Evolutionary conservation across 2,888 invertebrate genomes (phyloP).

Genomic region (Polydrusus tereticollis): DNA sequence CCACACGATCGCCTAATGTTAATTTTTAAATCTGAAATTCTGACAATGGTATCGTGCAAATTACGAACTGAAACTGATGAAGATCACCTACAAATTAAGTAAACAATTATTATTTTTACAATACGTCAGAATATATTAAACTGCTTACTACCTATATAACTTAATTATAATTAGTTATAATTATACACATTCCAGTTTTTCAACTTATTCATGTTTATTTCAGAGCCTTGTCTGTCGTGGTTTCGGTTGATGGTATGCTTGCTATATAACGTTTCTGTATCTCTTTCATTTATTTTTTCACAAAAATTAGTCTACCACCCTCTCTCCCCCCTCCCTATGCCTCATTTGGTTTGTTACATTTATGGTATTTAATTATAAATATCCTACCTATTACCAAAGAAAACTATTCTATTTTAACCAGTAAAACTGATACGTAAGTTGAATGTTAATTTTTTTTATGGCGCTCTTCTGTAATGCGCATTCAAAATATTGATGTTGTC

Average conservation of each 20-base stretch:
- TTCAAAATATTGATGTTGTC: too few species aligned
- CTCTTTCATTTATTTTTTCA: too few species aligned
- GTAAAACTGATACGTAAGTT: too few species aligned
- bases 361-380: too few species aligned
- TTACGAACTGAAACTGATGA: constrained; percentile 2
- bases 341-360: too few species aligned
- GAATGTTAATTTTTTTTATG: too few species aligned
- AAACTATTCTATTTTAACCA: too few species aligned
- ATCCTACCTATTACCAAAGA: too few species aligned
- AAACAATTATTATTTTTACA: constrained; percentile 25
- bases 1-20: not conserved
- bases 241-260: not conserved
- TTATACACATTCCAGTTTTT: constrained; percentile 45
- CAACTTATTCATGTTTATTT: constrained; percentile 30
- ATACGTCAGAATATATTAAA: constrained; percentile 27
- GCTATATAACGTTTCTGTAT: not conserved
- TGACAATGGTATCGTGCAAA: not conserved
- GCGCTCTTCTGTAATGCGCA: too few species aligned
- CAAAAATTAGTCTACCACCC: too few species aligned
- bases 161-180: constrained; percentile 38
- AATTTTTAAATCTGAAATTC: constrained; percentile 2
- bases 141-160: constrained; percentile 22
- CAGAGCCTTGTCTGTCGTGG: not conserved
- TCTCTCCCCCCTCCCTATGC: too few species aligned
- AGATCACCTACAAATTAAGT: constrained; percentile 6